phyloP scores from a whole-genome alignment of 2,888 invertebrate species.

The Andrena dorsata region DNA sequence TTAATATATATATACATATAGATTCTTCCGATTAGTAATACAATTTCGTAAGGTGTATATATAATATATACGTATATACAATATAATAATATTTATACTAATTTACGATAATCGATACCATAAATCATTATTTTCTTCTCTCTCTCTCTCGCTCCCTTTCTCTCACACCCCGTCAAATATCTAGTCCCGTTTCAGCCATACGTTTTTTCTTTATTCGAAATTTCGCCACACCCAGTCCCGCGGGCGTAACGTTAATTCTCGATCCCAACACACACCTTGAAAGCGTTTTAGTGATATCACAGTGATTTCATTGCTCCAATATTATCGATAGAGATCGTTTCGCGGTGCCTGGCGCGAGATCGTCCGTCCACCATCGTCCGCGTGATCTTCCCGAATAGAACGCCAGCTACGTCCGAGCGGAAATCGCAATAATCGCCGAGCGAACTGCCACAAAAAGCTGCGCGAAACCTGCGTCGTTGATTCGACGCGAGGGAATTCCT shows the following conservation, averaged over 20 bases:
- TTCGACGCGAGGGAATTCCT: not conserved
- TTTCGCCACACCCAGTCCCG: constrained; percentile 40
- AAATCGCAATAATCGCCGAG: not conserved
- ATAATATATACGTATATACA: constrained; percentile 72
- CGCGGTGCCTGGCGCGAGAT: constrained; percentile 59
- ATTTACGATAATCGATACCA: constrained; percentile 79
- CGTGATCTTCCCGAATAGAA: not conserved
- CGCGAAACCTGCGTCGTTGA: not conserved
- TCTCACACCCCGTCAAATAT: constrained; percentile 33
- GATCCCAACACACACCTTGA: constrained; percentile 82
- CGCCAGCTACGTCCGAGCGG: not conserved
- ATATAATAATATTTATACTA: constrained; percentile 76
- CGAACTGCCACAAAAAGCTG: not conserved
- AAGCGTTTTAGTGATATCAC: constrained; percentile 85
- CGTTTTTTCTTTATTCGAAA: constrained; percentile 41
- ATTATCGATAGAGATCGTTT: constrained; percentile 82
- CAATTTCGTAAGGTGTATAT: constrained; percentile 75
- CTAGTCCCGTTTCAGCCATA: constrained; percentile 27
- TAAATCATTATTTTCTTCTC: constrained; percentile 66
- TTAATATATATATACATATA: constrained; percentile 68
- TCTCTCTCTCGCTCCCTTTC: constrained; percentile 46
- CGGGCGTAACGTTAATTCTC: constrained; percentile 64
- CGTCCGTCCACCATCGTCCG: constrained; percentile 27
- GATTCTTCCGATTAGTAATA: constrained; percentile 77
- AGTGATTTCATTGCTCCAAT: constrained; percentile 85